phyloP scores from a whole-genome alignment of 1,140 invertebrate species.

The Chrysomallon squamiferum region DNA sequence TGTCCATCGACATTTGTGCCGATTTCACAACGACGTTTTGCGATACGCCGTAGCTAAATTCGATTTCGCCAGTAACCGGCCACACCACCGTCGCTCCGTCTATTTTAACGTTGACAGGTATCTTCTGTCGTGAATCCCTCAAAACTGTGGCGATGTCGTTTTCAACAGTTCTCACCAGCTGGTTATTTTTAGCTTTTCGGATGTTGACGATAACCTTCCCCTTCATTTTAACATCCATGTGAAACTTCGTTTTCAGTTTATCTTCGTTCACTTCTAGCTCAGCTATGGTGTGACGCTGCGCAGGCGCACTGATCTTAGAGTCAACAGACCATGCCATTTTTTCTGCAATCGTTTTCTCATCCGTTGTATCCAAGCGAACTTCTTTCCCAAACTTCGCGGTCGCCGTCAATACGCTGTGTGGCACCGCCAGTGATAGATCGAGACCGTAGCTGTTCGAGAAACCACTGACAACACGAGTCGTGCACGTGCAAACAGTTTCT shows the following conservation, averaged over 20 bases:
- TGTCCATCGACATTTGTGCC: too few relatives aligned
- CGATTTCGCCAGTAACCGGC: neutral
- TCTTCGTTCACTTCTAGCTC: neutral
- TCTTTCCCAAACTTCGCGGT: neutral
- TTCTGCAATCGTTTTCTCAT: neutral
- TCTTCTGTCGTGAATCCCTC: neutral
- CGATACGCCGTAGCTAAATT: neutral
- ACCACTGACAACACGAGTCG: neutral
- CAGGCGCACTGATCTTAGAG: neutral
- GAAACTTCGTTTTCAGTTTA: neutral
- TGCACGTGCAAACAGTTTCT: neutral
- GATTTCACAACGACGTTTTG: neutral
- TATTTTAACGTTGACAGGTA: neutral
- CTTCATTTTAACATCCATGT: neutral
- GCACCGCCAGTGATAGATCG: neutral
- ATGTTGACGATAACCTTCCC: neutral
- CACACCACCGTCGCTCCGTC: neutral
- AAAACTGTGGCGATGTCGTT: neutral
- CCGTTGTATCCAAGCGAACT: neutral
- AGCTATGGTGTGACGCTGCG: neutral
- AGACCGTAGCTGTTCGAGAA: neutral
- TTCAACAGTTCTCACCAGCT: neutral
- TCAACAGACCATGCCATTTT: neutral
- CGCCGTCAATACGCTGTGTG: neutral
- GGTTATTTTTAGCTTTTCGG: neutral